phyloP scores from a whole-genome alignment of 1,140 invertebrate species.

The Saccostrea echinata region DNA sequence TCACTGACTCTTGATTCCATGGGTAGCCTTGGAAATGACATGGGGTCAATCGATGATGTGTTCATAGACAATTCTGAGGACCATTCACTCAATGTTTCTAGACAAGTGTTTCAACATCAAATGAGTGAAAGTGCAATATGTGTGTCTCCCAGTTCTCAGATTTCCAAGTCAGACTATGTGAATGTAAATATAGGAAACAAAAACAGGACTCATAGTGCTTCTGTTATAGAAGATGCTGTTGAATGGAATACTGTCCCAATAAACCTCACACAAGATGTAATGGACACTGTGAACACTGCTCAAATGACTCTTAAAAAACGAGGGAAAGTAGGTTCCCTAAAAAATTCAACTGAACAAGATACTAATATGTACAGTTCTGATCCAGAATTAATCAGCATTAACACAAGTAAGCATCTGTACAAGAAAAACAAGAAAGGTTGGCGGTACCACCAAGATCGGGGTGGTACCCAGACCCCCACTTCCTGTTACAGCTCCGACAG shows the following conservation, averaged over 20 bases:
- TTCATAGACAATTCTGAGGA: conserved; percentile 41
- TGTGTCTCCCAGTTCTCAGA: background rate
- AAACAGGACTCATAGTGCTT: conserved; percentile 65
- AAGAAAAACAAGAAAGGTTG: conserved; percentile 56
- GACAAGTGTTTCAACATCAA: background rate
- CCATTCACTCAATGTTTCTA: background rate
- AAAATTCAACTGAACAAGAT: conserved; percentile 44
- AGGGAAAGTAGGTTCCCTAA: conserved; percentile 28
- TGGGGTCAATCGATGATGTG: conserved; percentile 55
- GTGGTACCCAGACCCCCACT: conserved; percentile 47
- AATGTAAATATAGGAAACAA: conserved; percentile 52
- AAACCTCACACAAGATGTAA: conserved; percentile 40
- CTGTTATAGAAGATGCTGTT: conserved; percentile 65
- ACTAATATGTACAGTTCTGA: conserved; percentile 48
- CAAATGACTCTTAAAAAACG: conserved; percentile 49
- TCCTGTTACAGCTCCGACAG: conserved; percentile 52
- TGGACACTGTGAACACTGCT: conserved; percentile 47
- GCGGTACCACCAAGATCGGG: conserved; percentile 44
- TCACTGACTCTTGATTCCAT: conserved; percentile 53
- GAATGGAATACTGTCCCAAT: conserved; percentile 59
- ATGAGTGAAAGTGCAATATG: conserved; percentile 28
- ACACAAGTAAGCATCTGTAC: conserved; percentile 45
- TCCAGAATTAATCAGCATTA: conserved; percentile 52
- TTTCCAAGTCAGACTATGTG: conserved; percentile 48
- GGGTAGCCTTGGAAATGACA: conserved; percentile 44